phyloP scores from a whole-genome alignment of 2,797 vertebrate genomes.

The Muraenolepis orangiensis region DNA sequence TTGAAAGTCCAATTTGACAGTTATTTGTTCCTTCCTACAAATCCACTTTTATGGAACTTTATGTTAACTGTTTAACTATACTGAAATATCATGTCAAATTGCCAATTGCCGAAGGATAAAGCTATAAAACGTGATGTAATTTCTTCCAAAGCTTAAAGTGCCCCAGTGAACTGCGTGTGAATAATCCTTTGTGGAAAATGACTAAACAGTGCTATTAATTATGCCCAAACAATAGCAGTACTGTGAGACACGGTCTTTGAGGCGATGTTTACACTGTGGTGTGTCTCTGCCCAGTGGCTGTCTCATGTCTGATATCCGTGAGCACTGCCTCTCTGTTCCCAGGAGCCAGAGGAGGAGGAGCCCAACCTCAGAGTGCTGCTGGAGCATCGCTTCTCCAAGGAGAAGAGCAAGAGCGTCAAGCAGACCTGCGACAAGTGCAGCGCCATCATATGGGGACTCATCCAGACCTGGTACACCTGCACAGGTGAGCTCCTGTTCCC shows the following conservation, averaged over 20 bases:
- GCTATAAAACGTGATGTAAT: background rate
- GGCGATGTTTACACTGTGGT: background rate
- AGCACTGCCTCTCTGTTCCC: background rate
- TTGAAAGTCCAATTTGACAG: background rate
- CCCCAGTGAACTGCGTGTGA: background rate
- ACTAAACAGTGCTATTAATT: background rate
- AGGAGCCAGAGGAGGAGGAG: slow-evolving; percentile 94
- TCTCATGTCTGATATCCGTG: background rate
- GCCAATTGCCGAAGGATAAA: background rate
- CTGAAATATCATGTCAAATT: background rate
- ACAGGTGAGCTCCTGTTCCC: slow-evolving; percentile 76
- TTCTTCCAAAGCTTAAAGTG: background rate
- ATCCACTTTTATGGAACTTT: background rate
- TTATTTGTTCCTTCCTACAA: background rate
- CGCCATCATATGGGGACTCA: slow-evolving; percentile 94
- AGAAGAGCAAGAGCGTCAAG: slow-evolving; percentile 97
- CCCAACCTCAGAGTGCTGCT: slow-evolving; percentile 87
- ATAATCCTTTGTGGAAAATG: background rate
- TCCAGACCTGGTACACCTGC: slow-evolving; percentile 98
- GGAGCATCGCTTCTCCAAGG: slow-evolving; percentile 95
- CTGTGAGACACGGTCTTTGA: background rate
- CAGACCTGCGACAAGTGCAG: slow-evolving; percentile 96
- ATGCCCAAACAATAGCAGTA: background rate
- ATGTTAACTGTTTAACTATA: background rate
- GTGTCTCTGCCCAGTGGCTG: background rate